These are phyloP conservation scores for Rhopilema esculentum DNA, from an alignment of 30 jellyfish, hydroid and myxozoan genomes.

Conservation along the genomic window DNA sequence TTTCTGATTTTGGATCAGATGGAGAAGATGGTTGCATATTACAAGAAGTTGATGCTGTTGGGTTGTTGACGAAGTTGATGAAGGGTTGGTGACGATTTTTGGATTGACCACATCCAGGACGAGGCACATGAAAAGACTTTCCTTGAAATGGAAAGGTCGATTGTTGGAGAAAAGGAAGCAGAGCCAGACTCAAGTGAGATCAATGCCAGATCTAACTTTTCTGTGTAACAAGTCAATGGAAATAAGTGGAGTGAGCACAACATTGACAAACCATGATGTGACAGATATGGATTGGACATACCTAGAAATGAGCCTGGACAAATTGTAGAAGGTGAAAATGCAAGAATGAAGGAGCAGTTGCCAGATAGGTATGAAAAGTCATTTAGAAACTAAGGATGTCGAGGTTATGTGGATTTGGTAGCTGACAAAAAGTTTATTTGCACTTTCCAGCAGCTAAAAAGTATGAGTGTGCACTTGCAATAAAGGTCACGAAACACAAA, in stretches of 20 bases:
- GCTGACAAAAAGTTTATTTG: neutral
- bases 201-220: neutral
- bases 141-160: slow-evolving; percentile 11
- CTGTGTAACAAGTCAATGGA: slow-evolving; percentile 9
- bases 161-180: neutral
- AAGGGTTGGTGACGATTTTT: slow-evolving; percentile 4
- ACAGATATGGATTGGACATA: slow-evolving; percentile 13
- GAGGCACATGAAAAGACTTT: neutral
- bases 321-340: neutral
- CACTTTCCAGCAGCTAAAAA: too few relatives aligned
- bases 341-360: neutral
- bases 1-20: slow-evolving; percentile 7
- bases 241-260: neutral
- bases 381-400: neutral
- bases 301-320: neutral
- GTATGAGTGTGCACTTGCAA: too few relatives aligned
- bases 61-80: too few relatives aligned
- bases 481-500: too few relatives aligned
- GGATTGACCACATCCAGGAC: slow-evolving; percentile 1
- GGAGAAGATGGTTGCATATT: neutral
- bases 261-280: neutral
- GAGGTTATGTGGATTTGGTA: neutral
- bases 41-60: neutral
- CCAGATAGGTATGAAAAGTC: slow-evolving; percentile 5
- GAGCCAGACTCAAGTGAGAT: neutral